Evolutionary conservation across 2,113 vertebrate genomes (phyloP).

Genomic region (Nipponia nippon): DNA sequence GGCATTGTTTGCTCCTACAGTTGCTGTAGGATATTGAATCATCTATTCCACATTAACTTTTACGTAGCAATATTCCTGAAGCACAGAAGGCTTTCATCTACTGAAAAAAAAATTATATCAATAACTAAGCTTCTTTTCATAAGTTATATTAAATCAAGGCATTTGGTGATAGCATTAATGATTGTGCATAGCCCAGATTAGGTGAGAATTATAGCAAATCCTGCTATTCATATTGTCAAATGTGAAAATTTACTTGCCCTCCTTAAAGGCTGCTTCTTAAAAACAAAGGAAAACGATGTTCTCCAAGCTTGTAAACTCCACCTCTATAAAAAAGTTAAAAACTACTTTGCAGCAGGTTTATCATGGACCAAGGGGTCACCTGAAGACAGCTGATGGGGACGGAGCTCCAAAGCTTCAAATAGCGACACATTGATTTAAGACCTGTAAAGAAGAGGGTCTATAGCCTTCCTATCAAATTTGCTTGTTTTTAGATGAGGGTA

Average conservation of each 20-base stretch:
- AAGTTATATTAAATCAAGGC: slow-evolving; percentile 9
- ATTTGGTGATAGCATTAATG: slow-evolving; percentile 9
- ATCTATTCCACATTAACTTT: not conserved
- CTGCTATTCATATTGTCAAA: not conserved
- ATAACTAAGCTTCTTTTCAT: slow-evolving; percentile 52
- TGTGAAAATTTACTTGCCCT: not conserved
- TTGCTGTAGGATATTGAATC: slow-evolving; percentile 27
- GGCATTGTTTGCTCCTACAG: slow-evolving; percentile 8
- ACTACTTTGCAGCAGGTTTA: not conserved
- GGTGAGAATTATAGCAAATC: slow-evolving; percentile 23
- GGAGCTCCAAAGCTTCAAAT: not conserved
- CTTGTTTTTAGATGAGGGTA: not conserved
- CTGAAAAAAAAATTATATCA: not conserved
- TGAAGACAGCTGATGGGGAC: no score
- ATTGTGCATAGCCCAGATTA: slow-evolving; percentile 29
- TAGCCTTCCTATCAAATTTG: not conserved
- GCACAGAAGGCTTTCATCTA: not conserved
- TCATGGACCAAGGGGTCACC: not conserved
- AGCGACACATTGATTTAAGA: not conserved
- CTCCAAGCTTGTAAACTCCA: not conserved
- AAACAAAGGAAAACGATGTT: not conserved
- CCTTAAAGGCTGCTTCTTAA: not conserved
- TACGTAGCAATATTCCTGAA: slow-evolving; percentile 5
- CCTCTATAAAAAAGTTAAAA: not conserved
- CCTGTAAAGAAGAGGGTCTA: not conserved